Percentiles rank a stretch among this genome's conserved stretches.
These are phyloP conservation scores for Protodeltote pygarga DNA, from an alignment of 2,888 invertebrate genomes.

Conservation along the genomic window DNA sequence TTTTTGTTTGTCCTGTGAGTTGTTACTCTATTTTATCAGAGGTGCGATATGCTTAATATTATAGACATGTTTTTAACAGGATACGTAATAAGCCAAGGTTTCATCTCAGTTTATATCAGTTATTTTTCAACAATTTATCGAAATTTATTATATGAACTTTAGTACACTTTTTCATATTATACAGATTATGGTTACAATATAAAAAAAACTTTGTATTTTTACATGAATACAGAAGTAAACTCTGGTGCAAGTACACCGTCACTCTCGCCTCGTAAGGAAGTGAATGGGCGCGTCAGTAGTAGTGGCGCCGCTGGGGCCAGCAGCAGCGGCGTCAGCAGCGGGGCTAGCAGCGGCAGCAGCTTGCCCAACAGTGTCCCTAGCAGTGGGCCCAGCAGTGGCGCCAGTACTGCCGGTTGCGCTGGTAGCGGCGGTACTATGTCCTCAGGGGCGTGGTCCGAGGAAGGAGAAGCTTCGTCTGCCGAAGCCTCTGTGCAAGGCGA, in stretches of 20 bases:
- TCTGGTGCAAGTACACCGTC: slow-evolving; percentile 88
- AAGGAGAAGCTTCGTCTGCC: slow-evolving; percentile 91
- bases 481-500: slow-evolving; percentile 91
- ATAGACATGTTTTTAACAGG: too few relatives aligned
- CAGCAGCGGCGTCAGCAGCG: slow-evolving; percentile 36
- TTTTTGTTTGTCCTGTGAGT: too few relatives aligned
- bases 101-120: too few relatives aligned
- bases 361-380: slow-evolving; percentile 83
- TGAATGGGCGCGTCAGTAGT: slow-evolving; percentile 83
- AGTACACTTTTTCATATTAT: too few relatives aligned
- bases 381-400: slow-evolving; percentile 58
- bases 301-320: slow-evolving; percentile 72
- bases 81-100: too few relatives aligned
- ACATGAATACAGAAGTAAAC: slow-evolving; percentile 66
- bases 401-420: slow-evolving; percentile 82
- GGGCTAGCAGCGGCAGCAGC: slow-evolving; percentile 77
- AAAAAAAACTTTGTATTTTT: neutral
- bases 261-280: slow-evolving; percentile 90
- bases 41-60: too few relatives aligned
- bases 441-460: slow-evolving; percentile 90
- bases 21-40: too few relatives aligned
- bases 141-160: too few relatives aligned
- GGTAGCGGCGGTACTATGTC: slow-evolving; percentile 80
- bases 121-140: too few relatives aligned
- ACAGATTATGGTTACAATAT: neutral